Evolutionary conservation across 2,797 vertebrate genomes (phyloP), one percentile per base, ranked within the genome.

Genomic region (Urophycis tenuis): DNA sequence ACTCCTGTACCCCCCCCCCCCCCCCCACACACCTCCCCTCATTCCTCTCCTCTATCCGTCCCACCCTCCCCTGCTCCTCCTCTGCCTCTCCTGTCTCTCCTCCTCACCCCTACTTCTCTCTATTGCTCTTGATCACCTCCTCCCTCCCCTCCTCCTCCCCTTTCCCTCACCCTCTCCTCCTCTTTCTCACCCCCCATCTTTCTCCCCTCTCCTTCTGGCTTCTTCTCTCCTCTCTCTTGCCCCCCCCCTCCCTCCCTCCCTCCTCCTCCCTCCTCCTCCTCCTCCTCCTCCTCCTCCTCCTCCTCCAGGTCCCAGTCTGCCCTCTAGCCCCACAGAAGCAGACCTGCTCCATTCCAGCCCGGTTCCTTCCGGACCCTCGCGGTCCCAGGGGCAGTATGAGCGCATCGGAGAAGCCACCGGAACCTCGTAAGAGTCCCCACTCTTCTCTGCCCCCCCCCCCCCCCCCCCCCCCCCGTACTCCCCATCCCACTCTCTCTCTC

Each of bases 351-450:
- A 88, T 74, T 89, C 91, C 0, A 86, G 91, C 34, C 84, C 77
- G 22, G 74, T 67, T 15, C 77, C 89, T 3, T 90, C 88, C 0
- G 87, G 90, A 41, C 92, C 93, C 0, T 67, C 87, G 73, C 86
- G 90, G 79, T 78, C 87, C 3, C 92, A 92, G 19, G 83, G 88
- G 0, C 60, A 92, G 85, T 94, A 94, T 0, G 92, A 94, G 87
- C 87, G 93, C 73, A 90, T 93, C 0, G 92, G 91, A 70, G 92
- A 89, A 41, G 85, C 74, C 31, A 71, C 88, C 0, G 93, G 93
- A 83, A 92, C 93, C 72, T 91, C 93, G 93, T 94, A 79, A 89
- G 92, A 7, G 5, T 32, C 11, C 17, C 19, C 30, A 19, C 5
- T 33, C 7, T 17, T 73, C 72, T 71, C 25, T 11, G 12, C 74